phyloP scores from a whole-genome alignment of 2,888 invertebrate species.

The Drosophila macrothrix region DNA sequence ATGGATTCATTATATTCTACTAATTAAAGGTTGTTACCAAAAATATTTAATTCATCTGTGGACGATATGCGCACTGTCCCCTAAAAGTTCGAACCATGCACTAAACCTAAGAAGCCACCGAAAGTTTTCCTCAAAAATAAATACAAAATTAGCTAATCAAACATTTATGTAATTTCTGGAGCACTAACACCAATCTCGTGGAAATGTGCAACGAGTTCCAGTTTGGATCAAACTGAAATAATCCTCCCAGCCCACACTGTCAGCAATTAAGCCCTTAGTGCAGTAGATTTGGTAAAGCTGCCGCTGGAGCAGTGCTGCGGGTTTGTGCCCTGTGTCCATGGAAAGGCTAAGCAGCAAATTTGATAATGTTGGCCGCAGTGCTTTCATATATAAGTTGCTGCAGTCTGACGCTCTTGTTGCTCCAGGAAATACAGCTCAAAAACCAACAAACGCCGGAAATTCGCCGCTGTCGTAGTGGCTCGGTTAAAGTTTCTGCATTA shows the following conservation, averaged over 20 bases:
- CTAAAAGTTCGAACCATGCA: background rate
- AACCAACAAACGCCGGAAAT: slow-evolving; percentile 74
- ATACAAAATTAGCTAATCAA: slow-evolving; percentile 63
- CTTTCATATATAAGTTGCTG: slow-evolving; percentile 24
- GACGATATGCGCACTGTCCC: background rate
- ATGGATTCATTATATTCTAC: background rate
- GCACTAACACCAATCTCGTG: slow-evolving; percentile 51
- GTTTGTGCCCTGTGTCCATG: slow-evolving; percentile 35
- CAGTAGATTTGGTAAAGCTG: slow-evolving; percentile 39
- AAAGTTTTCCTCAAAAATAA: slow-evolving; percentile 15
- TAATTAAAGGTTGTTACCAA: background rate
- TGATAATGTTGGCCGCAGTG: slow-evolving; percentile 62
- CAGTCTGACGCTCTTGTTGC: slow-evolving; percentile 20
- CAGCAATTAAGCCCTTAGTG: slow-evolving; percentile 53
- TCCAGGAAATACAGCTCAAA: slow-evolving; percentile 69
- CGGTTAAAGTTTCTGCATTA: slow-evolving; percentile 77
- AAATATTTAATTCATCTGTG: background rate
- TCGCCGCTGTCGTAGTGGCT: slow-evolving; percentile 55
- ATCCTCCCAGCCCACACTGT: slow-evolving; percentile 20
- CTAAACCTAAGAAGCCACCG: slow-evolving; percentile 5
- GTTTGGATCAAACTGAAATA: slow-evolving; percentile 36
- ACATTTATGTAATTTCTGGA: slow-evolving; percentile 72
- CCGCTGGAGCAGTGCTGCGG: slow-evolving; percentile 20
- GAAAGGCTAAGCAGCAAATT: slow-evolving; percentile 60
- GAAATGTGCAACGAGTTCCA: slow-evolving; percentile 61